Percentiles rank a stretch among this genome's conserved stretches.
These are phyloP conservation scores for Danio kyathit DNA, from an alignment of 2,797 vertebrate genomes.

Conservation along the genomic window DNA sequence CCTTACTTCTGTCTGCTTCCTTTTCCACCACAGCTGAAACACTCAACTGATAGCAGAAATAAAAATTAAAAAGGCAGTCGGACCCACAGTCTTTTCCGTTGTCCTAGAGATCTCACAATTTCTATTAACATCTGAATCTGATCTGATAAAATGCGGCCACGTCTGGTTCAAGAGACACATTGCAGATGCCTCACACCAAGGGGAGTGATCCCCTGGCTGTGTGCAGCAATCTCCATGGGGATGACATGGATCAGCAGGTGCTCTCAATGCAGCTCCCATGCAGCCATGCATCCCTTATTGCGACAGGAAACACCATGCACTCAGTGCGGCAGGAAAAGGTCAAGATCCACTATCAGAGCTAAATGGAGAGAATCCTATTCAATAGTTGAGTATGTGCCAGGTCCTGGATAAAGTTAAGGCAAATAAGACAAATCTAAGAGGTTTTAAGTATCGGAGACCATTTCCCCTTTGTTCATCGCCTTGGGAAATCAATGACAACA, in stretches of 20 bases:
- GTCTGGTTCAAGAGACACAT: constrained; percentile 34
- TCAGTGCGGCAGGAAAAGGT: constrained; percentile 49
- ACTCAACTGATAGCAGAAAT: constrained; percentile 42
- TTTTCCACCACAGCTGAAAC: constrained; percentile 40
- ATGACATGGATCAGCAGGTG: constrained; percentile 70
- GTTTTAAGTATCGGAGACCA: constrained; percentile 50
- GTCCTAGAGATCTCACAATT: constrained; percentile 27
- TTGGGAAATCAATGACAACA: constrained; percentile 68
- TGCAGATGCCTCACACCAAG: constrained; percentile 30
- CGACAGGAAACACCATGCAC: constrained; percentile 55
- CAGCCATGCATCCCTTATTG: constrained; percentile 59
- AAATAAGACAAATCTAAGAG: constrained; percentile 54
- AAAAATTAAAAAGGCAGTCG: constrained; percentile 11
- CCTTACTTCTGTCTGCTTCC: constrained; percentile 60
- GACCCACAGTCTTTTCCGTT: constrained; percentile 20
- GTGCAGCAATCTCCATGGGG: constrained; percentile 50
- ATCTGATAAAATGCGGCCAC: constrained; percentile 47
- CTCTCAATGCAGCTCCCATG: constrained; percentile 65
- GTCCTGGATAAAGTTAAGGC: constrained; percentile 60
- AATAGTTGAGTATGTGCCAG: constrained; percentile 59
- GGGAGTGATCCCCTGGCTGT: constrained; percentile 36
- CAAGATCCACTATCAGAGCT: constrained; percentile 61
- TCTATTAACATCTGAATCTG: constrained; percentile 49
- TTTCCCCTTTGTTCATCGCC: constrained; percentile 53
- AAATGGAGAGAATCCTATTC: constrained; percentile 59